These are phyloP conservation scores for Umimayanthus chanpuru DNA, from an alignment of 92 coral and sea anemone species.

Conservation along the genomic window DNA sequence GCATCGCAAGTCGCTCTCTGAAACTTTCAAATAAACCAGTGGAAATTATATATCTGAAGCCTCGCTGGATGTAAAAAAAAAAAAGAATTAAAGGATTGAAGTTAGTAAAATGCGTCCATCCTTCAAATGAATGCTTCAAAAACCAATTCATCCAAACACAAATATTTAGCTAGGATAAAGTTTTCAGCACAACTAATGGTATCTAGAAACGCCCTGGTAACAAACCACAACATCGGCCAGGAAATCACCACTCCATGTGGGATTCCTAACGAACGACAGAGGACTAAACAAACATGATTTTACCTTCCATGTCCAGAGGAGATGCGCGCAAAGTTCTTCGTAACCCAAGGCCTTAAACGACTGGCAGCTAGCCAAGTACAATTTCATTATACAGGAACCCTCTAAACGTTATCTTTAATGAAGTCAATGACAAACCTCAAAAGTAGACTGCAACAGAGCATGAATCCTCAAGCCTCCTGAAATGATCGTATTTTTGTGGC, in stretches of 20 bases:
- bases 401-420: not conserved
- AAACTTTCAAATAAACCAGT: too few relatives aligned
- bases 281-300: too few relatives aligned
- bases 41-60: too few relatives aligned
- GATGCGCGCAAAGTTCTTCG: not conserved
- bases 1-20: too few relatives aligned
- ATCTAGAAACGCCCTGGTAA: too few relatives aligned
- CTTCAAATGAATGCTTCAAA: not conserved
- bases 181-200: not conserved
- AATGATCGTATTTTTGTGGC: constrained; percentile 80
- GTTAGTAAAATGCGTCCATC: too few relatives aligned
- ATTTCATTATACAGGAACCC: not conserved
- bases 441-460: constrained; percentile 83
- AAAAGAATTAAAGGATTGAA: too few relatives aligned
- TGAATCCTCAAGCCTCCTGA: constrained; percentile 94
- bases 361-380: not conserved
- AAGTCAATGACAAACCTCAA: constrained; percentile 70
- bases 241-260: too few relatives aligned
- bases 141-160: not conserved
- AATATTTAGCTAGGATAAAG: too few relatives aligned
- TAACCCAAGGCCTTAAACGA: not conserved
- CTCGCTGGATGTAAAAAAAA: too few relatives aligned
- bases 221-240: too few relatives aligned
- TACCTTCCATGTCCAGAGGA: not conserved
- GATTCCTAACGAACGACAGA: too few relatives aligned